Base-by-base conservation (phyloP, 2,113 vertebrate species). In the Callopanchax toddi region DNA sequence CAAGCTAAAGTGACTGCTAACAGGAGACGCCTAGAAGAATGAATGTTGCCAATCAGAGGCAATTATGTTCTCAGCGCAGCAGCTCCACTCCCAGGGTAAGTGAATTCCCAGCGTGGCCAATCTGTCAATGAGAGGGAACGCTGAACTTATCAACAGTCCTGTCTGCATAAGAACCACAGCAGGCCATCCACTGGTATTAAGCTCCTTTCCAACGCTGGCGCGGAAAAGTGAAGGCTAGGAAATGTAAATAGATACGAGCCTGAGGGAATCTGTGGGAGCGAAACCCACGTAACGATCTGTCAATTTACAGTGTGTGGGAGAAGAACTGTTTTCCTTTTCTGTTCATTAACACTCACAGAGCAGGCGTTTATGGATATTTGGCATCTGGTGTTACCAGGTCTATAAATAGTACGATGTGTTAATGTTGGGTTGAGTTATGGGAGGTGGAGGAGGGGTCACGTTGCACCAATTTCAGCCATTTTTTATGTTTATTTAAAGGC, bases 211-310 rank as follows among this genome's bases (percentile, higher is more conserved):
- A 54, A 60, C 61, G 63, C 75, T 63, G 48, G 68, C 51, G 59
- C 32, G 54, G 43, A 60, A 62, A 54, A 71, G 74, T 26, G 62
- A 67, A 67, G 81, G 79, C 64, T 17, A 51, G 74, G 60, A 80
- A 79, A 86, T 89, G 82, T 85, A 86, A 87, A 89, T 79, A 89
- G 86, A 88, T 71, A 61, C 45, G 40, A 66, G 79, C 84, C 87
- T 61, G 67, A 60, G 81, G 87, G 71, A 79, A 82, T 75, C 69
- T 58, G 75, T 66, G 56, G 76, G 67, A 83, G 79, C 51, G 52
- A 78, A 79, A 67, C 74, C 71, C 67, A 79, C 76, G 77, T 82
- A 82, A 84, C 43, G 58, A 87, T 83, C 67, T 76, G 84, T 88
- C 87, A 85, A 79, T 84, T 79, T 89, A 83, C 89, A 61, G 74